Evolutionary conservation across 2,113 vertebrate species (phyloP), one percentile per base, ranked within the genome.

Genomic region (Lampris incognitus): DNA sequence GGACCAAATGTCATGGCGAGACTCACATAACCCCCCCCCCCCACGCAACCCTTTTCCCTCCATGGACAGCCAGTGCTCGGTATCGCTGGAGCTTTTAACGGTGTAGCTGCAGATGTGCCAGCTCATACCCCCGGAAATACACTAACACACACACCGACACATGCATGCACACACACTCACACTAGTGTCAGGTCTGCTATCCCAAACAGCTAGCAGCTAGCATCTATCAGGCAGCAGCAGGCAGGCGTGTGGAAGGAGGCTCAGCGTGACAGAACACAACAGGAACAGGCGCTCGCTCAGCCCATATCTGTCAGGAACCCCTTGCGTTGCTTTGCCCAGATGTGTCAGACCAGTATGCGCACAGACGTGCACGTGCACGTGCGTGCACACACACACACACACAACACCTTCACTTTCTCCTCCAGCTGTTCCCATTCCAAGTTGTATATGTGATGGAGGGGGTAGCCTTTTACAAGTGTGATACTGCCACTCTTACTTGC

Each of bases 221-320:
- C 55, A 3, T 68, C 64, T 54, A 66, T 78, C 76, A 83, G 66
- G 72, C 68, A 42, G 74, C 54, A 24, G 48, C 79, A 71, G 71
- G 87, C 74, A 81, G 71, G 78, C 74, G 58, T 80, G 89, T 84
- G 82, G 82, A 82, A 85, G 76, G 41, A 84, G 68, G 52, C 69
- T 70, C 50, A 55, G 63, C 39, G 59, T 89, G 89, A 93, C 74
- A 66, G 76, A 83, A 80, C 83, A 70, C 66, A 79, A 88, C 65
- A 87, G 75, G 79, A 87, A 78, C 66, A 44, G 69, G 64, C 72
- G 84, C 76, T 64, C 63, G 75, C 77, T 89, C 83, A 80, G 76
- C 84, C 78, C 76, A 48, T 80, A 82, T 89, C 85, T 85, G 90
- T 89, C 89, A 90, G 66, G 87, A 64, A 73, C 74, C 68, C 83